These are phyloP conservation scores for Chrysogorgia sp. DNA, from an alignment of 92 coral and sea anemone species.

Conservation along the genomic window DNA sequence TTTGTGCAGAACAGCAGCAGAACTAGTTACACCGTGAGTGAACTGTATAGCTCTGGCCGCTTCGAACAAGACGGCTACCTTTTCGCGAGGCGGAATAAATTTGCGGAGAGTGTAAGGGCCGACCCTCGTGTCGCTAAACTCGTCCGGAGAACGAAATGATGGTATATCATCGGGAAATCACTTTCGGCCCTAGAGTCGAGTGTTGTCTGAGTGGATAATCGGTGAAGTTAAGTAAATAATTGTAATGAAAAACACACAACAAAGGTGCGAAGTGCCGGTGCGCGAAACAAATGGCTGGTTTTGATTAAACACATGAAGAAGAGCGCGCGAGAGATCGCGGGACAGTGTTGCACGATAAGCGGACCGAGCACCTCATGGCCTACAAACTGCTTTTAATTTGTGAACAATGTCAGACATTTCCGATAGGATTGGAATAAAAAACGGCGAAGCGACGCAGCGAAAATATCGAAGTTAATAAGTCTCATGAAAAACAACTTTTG, in stretches of 20 bases:
- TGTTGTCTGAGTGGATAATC: constrained; percentile 50
- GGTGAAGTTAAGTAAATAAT: constrained; percentile 90
- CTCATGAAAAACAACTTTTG: not conserved
- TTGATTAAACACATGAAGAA: constrained; percentile 36
- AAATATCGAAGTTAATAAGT: not conserved
- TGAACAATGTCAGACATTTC: constrained; percentile 28
- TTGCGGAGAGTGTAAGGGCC: no score
- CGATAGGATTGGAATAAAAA: not conserved
- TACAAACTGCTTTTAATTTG: constrained; percentile 28
- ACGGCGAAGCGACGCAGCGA: not conserved
- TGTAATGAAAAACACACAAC: constrained; percentile 87
- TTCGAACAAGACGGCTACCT: no score
- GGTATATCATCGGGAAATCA: not conserved
- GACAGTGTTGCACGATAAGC: constrained; percentile 25
- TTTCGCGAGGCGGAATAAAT: no score
- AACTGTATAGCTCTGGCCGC: no score
- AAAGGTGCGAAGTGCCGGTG: constrained; percentile 44
- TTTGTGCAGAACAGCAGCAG: no score
- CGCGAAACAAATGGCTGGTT: constrained; percentile 33
- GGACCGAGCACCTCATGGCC: constrained; percentile 8
- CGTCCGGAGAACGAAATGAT: not conserved
- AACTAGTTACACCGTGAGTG: no score
- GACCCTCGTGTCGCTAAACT: not conserved
- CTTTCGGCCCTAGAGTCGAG: constrained; percentile 8
- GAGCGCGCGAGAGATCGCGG: not conserved